Conservation (phyloP, 2,113 vertebrate species). For the Choloepus hoffmanni region DNA sequence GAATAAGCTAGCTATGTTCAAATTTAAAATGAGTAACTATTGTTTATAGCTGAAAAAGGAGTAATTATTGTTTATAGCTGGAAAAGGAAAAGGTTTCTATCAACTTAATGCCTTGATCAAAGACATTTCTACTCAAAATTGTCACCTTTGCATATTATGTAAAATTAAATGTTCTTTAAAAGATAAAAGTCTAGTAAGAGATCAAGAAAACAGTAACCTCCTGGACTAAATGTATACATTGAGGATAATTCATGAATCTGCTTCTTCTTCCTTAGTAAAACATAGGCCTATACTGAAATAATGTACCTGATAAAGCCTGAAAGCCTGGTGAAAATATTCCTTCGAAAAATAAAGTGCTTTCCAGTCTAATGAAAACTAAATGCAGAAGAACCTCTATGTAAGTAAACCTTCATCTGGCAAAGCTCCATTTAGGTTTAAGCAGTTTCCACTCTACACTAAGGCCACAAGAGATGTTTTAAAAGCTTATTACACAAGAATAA, state of each 20-base stretch:
- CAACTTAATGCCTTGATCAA: conserved; percentile 30
- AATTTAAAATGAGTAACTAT: conserved; percentile 21
- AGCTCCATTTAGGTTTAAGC: neutral
- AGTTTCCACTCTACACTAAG: neutral
- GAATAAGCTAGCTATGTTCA: neutral
- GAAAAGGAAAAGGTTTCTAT: conserved; percentile 43
- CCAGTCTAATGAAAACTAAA: neutral
- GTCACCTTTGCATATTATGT: conserved; percentile 23
- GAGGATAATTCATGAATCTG: conserved; percentile 50
- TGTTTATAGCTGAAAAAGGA: neutral
- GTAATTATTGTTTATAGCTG: neutral
- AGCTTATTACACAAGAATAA: neutral
- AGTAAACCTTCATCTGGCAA: neutral
- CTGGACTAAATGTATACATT: conserved; percentile 21
- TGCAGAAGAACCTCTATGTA: neutral
- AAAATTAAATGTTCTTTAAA: conserved; percentile 46
- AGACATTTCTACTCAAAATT: conserved; percentile 36
- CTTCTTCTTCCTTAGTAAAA: neutral
- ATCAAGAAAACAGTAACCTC: neutral
- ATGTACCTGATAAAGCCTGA: neutral
- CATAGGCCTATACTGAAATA: neutral
- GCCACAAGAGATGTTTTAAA: neutral
- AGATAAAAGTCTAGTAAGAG: conserved; percentile 37
- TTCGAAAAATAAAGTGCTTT: neutral
- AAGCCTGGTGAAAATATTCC: neutral